phyloP scores from a whole-genome alignment of 2,797 vertebrate genomes.

The Lepus oiostolus region DNA sequence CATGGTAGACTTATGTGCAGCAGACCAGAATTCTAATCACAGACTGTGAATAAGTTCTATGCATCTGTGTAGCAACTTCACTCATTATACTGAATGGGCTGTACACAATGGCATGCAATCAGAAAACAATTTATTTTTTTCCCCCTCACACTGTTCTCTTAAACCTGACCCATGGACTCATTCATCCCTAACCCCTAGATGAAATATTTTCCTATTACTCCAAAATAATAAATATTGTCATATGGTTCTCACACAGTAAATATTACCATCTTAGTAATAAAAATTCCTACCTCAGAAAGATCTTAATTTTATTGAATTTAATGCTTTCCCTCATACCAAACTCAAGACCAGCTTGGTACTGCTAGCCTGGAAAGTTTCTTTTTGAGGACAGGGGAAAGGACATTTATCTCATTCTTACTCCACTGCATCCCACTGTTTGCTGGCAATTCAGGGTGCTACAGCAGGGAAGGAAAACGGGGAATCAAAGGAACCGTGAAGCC shows the following conservation, averaged over 20 bases:
- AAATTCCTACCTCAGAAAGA: neutral
- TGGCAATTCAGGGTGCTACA: neutral
- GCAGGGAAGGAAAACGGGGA: neutral
- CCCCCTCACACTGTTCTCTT: neutral
- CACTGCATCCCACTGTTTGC: neutral
- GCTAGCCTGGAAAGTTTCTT: neutral
- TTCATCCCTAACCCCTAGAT: neutral
- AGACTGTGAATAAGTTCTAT: neutral
- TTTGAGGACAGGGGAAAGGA: neutral
- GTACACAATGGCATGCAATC: slow-evolving; percentile 7
- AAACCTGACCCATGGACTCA: neutral
- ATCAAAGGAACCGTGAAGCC: accelerated
- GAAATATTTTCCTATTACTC: slow-evolving; percentile 47
- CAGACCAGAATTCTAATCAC: neutral
- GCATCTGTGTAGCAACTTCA: neutral
- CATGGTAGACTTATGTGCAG: neutral
- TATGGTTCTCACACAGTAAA: neutral
- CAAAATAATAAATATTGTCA: slow-evolving; percentile 38
- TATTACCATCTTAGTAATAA: slow-evolving; percentile 39
- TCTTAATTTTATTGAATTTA: neutral
- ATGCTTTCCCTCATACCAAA: neutral
- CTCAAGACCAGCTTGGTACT: neutral
- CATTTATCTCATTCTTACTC: neutral
- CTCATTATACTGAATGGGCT: neutral
- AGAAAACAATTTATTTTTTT: slow-evolving; percentile 34